Percentiles rank a stretch among this genome's conserved stretches.
phyloP scores from a whole-genome alignment of 2,888 invertebrate species.

The Pimpla rufipes region DNA sequence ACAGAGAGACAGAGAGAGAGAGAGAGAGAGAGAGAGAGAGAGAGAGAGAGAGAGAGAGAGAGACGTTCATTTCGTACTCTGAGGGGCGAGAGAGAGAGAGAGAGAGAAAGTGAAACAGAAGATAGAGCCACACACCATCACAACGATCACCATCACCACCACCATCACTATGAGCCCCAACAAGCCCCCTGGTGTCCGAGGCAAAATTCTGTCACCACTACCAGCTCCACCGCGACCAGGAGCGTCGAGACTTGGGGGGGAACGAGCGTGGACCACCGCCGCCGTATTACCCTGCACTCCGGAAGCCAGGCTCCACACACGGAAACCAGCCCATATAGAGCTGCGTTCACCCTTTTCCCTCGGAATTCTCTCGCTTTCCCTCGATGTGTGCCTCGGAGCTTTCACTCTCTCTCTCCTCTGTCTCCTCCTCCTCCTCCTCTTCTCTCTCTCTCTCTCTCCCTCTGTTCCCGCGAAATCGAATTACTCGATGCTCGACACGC shows the following conservation, averaged over 20 bases:
- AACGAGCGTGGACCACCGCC: constrained; percentile 57
- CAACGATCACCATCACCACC: constrained; percentile 55
- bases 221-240: constrained; percentile 22
- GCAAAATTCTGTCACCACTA: constrained; percentile 70
- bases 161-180: constrained; percentile 43
- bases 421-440: constrained; percentile 70
- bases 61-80: too few species aligned
- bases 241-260: constrained; percentile 45
- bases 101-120: neutral
- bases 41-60: neutral
- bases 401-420: constrained; percentile 68
- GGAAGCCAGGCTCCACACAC: constrained; percentile 62
- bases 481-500: constrained; percentile 82
- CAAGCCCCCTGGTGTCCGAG: constrained; percentile 57
- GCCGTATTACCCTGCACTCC: constrained; percentile 67
- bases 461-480: constrained; percentile 77
- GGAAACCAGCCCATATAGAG: constrained; percentile 40
- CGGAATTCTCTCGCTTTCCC: constrained; percentile 33
- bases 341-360: constrained; percentile 53
- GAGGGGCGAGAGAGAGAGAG: too few species aligned
- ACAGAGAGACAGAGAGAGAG: constrained; percentile 16
- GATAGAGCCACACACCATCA: constrained; percentile 25
- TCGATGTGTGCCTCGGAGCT: constrained; percentile 34
- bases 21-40: neutral
- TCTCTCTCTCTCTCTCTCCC: constrained; percentile 61